These are phyloP conservation scores for Gastracanthus pulcherrimus DNA, from an alignment of 2,888 invertebrate genomes.

Conservation along the genomic window DNA sequence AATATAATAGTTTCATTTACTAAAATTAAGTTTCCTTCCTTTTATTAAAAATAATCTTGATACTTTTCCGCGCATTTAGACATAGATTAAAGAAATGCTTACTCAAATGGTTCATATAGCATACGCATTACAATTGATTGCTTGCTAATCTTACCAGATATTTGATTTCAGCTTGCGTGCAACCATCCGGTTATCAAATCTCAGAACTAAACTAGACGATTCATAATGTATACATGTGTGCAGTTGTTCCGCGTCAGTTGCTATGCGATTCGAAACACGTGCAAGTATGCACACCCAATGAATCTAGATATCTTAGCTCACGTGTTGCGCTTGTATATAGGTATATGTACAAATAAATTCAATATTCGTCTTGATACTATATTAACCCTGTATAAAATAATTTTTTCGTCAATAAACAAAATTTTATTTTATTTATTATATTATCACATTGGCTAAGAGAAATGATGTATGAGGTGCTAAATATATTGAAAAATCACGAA, in stretches of 20 bases:
- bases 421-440: too few species aligned
- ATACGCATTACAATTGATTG: not conserved
- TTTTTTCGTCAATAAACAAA: too few species aligned
- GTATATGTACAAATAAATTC: not conserved
- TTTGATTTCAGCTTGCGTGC: not conserved
- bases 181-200: constrained; percentile 5
- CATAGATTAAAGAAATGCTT: not conserved
- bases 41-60: too few species aligned
- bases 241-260: not conserved
- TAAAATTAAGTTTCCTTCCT: too few species aligned
- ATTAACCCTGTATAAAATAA: too few species aligned
- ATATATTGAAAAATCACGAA: too few species aligned
- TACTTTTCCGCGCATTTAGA: too few species aligned
- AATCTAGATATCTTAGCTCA: not conserved
- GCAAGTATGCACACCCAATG: not conserved
- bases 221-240: not conserved
- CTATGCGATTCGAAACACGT: not conserved
- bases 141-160: not conserved
- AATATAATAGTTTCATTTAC: too few species aligned
- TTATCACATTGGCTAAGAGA: too few species aligned
- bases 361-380: too few species aligned
- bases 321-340: not conserved
- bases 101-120: not conserved
- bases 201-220: not conserved
- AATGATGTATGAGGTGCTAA: too few species aligned